phyloP scores from a whole-genome alignment of 2,888 invertebrate genomes.

The Gnatocerus cornutus region DNA sequence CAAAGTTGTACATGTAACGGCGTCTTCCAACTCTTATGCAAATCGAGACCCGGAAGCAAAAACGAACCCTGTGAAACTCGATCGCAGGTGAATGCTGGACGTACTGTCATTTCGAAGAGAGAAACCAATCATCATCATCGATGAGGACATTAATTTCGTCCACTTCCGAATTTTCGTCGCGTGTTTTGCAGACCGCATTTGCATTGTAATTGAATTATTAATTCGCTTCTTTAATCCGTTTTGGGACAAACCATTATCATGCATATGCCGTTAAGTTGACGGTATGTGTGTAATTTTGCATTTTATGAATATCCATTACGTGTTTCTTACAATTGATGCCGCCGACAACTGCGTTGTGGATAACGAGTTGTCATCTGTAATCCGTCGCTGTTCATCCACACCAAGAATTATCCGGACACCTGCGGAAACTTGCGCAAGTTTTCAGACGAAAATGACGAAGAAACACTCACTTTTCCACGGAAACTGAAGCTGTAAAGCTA shows the following conservation, averaged over 20 bases:
- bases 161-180: conserved; percentile 50
- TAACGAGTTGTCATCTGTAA: conserved; percentile 8
- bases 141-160: conserved; percentile 38
- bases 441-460: neutral
- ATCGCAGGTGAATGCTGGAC: conserved; percentile 40
- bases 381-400: neutral
- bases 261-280: conserved; percentile 44
- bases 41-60: conserved; percentile 39
- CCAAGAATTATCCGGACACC: neutral
- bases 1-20: conserved; percentile 8
- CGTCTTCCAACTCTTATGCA: conserved; percentile 21
- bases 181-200: conserved; percentile 49
- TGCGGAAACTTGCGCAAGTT: neutral
- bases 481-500: too few species aligned
- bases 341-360: conserved; percentile 13
- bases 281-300: conserved; percentile 46
- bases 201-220: conserved; percentile 53
- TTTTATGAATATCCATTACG: conserved; percentile 44
- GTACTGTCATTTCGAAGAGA: conserved; percentile 6
- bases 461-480: neutral
- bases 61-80: conserved; percentile 19
- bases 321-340: conserved; percentile 6
- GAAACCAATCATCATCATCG: conserved; percentile 32
- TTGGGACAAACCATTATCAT: conserved; percentile 43
- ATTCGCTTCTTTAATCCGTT: conserved; percentile 48